A percentile compares a stretch with the other conserved stretches of the same genome.
Evolutionary conservation across 2,797 vertebrate species (phyloP).

Genomic region (Crypturellus tataupa): DNA sequence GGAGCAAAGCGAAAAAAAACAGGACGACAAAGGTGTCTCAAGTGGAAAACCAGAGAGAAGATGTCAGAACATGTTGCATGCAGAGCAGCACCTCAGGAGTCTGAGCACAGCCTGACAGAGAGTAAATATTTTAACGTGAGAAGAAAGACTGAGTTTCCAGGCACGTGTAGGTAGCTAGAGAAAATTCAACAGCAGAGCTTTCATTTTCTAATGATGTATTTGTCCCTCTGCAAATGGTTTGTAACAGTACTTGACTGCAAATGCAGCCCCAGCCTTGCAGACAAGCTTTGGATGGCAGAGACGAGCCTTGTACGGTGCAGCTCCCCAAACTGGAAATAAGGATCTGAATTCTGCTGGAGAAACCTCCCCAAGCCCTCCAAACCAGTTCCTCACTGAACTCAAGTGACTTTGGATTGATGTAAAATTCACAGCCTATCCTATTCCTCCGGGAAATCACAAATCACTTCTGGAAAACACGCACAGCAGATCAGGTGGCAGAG

Average conservation of each 20-base stretch:
- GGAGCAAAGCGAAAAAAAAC: not conserved
- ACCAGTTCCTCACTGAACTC: no score
- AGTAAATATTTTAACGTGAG: not conserved
- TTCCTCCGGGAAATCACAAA: not conserved
- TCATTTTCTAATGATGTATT: not conserved
- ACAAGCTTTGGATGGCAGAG: not conserved
- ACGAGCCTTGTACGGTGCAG: not conserved
- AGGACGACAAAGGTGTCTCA: not conserved
- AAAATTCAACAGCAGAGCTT: not conserved
- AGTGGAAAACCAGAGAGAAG: not conserved
- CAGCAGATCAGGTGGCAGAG: not conserved
- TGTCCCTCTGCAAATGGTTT: not conserved
- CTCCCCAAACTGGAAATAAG: not conserved
- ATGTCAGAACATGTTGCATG: not conserved
- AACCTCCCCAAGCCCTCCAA: not conserved
- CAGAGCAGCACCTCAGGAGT: not conserved
- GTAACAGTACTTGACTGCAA: not conserved
- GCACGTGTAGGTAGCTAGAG: not conserved
- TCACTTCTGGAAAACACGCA: not conserved
- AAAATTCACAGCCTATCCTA: not conserved
- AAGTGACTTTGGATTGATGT: not conserved
- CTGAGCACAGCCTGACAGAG: not conserved
- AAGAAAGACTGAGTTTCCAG: not conserved
- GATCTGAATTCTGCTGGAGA: not conserved
- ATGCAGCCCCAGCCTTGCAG: not conserved